phyloP scores from a whole-genome alignment of 1,140 invertebrate genomes.

The Saccostrea cuccullata region DNA sequence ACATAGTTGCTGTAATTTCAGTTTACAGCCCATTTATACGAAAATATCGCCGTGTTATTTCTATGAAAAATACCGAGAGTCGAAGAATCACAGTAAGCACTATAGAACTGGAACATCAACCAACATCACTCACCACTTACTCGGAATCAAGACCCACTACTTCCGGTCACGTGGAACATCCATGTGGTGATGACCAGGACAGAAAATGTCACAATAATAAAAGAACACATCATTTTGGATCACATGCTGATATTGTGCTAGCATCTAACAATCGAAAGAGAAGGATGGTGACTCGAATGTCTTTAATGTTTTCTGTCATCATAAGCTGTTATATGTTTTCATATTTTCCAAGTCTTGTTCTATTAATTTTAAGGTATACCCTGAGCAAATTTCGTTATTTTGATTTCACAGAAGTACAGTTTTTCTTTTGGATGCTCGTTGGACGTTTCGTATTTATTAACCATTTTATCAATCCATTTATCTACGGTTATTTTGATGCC shows the following conservation, averaged over 20 bases:
- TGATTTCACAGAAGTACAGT: background rate
- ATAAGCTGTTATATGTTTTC: background rate
- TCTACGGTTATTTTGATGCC: constrained; percentile 3
- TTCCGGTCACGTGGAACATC: too few species aligned
- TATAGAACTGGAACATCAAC: too few species aligned
- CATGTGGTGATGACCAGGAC: too few species aligned
- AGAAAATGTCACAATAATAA: background rate
- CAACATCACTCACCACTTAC: too few species aligned
- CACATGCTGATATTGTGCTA: background rate
- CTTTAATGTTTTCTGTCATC: background rate
- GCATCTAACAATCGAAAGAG: too few species aligned
- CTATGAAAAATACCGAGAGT: too few species aligned
- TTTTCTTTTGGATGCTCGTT: background rate
- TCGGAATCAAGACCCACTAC: background rate
- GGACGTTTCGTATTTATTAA: constrained; percentile 6
- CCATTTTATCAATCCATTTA: background rate
- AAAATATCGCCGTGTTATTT: too few species aligned
- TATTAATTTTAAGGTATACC: background rate
- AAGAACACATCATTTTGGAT: background rate
- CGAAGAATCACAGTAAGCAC: too few species aligned
- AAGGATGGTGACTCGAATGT: background rate
- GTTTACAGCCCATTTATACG: too few species aligned
- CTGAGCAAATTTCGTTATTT: background rate
- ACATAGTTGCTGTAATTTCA: too few species aligned
- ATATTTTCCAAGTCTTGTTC: background rate